Evolutionary conservation across 2,797 vertebrate species (phyloP).

Genomic region (Rhinichthys osculus): DNA sequence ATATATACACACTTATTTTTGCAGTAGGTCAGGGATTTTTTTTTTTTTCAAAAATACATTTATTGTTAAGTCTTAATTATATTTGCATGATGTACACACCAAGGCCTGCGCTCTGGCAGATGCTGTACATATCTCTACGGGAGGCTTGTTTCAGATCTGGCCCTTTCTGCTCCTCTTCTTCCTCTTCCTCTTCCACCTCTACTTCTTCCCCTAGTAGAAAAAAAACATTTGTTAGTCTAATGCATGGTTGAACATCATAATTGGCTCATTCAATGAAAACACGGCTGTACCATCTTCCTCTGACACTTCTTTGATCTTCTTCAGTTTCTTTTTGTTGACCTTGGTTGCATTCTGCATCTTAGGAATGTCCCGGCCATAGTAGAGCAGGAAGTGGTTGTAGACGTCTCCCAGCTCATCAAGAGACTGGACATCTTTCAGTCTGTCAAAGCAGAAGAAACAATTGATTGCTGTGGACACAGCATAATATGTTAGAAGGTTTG

Average conservation of each 20-base stretch:
- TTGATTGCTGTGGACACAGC: background rate
- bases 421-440: slow-evolving; percentile 96
- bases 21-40: background rate
- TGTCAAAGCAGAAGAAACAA: slow-evolving; percentile 59
- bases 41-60: background rate
- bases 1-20: background rate
- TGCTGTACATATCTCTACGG: slow-evolving; percentile 98
- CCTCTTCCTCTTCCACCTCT: slow-evolving; percentile 79
- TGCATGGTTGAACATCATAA: background rate
- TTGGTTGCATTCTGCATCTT: slow-evolving; percentile 98
- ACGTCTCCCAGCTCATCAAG: slow-evolving; percentile 96
- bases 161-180: slow-evolving; percentile 92
- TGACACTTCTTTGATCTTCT: slow-evolving; percentile 89
- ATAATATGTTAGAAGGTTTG: background rate
- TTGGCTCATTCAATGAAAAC: background rate
- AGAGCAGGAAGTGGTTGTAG: slow-evolving; percentile 97
- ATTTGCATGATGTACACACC: slow-evolving; percentile 76
- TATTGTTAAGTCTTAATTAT: background rate
- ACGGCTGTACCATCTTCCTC: slow-evolving; percentile 83
- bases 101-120: slow-evolving; percentile 94
- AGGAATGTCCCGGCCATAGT: slow-evolving; percentile 97
- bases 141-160: slow-evolving; percentile 98
- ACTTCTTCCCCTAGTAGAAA: slow-evolving; percentile 80
- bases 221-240: background rate
- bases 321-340: slow-evolving; percentile 89